Conservation (phyloP, 2,113 vertebrate genomes). For the Vanacampus margaritifer region DNA sequence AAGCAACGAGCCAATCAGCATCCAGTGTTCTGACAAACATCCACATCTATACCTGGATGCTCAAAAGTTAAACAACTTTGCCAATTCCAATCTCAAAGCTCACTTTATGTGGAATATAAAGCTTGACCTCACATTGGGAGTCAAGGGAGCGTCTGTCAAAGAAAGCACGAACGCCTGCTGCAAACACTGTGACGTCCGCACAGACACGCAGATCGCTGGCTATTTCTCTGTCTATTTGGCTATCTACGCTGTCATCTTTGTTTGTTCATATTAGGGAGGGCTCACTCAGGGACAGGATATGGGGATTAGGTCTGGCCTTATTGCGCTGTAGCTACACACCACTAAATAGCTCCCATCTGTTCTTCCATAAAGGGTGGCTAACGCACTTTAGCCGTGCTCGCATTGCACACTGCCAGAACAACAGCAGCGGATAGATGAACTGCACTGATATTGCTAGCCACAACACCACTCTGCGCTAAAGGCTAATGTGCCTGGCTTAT, state of each 20-base stretch:
- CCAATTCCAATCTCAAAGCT: conserved; percentile 55
- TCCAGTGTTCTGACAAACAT: conserved; percentile 32
- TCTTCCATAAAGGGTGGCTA: conserved; percentile 63
- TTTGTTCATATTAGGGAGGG: conserved; percentile 71
- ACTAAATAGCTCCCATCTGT: conserved; percentile 75
- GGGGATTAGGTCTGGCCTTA: conserved; percentile 69
- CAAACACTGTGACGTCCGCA: conserved; percentile 18
- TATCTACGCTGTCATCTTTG: conserved; percentile 72
- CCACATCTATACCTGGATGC: conserved; percentile 59
- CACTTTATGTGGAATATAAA: conserved; percentile 39
- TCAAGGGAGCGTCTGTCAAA: conserved; percentile 41
- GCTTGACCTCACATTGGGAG: conserved; percentile 26
- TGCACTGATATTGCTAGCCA: conserved; percentile 65
- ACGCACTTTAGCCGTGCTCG: conserved; percentile 62
- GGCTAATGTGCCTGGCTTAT: conserved; percentile 74
- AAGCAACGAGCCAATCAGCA: conserved; percentile 53
- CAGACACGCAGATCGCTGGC: conserved; percentile 30
- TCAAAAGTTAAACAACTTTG: conserved; percentile 33
- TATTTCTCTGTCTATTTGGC: conserved; percentile 65
- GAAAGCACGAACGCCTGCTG: conserved; percentile 21
- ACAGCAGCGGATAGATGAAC: conserved; percentile 72
- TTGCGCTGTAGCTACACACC: conserved; percentile 68
- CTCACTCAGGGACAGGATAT: conserved; percentile 74
- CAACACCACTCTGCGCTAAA: conserved; percentile 62
- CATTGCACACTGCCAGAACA: conserved; percentile 62